Evolutionary conservation across 2,888 invertebrate species (phyloP).

Genomic region (Andrena fulva): DNA sequence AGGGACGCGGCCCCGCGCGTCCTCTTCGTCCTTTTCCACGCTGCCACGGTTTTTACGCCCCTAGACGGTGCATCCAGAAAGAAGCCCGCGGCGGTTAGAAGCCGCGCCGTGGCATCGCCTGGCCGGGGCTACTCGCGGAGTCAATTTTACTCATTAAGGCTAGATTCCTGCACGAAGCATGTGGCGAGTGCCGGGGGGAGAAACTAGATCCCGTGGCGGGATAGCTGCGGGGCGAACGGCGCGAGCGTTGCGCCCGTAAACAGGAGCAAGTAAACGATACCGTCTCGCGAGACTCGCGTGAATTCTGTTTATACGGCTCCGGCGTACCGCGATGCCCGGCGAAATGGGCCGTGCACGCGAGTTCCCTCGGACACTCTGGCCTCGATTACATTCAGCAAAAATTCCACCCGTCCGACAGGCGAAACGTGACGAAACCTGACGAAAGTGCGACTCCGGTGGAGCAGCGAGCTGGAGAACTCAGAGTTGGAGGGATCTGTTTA

Average conservation of each 20-base stretch:
- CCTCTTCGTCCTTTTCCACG: constrained; percentile 24
- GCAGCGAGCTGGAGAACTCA: neutral
- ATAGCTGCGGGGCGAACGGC: constrained; percentile 72
- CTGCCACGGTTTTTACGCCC: constrained; percentile 48
- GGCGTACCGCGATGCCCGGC: neutral
- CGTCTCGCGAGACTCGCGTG: constrained; percentile 65
- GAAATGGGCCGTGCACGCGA: constrained; percentile 46
- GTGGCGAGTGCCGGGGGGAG: constrained; percentile 61
- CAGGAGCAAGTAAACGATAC: constrained; percentile 70
- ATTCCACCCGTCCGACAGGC: neutral
- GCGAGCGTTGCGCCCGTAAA: constrained; percentile 65
- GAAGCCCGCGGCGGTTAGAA: constrained; percentile 45
- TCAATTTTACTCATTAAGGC: constrained; percentile 83
- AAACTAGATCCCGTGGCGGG: constrained; percentile 79
- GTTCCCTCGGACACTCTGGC: constrained; percentile 1
- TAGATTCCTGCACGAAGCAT: constrained; percentile 82
- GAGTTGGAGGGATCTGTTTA: too few relatives aligned
- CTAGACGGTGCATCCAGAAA: constrained; percentile 31
- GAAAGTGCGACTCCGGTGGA: neutral
- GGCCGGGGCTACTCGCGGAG: constrained; percentile 49
- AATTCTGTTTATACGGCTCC: constrained; percentile 65
- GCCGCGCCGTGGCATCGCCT: constrained; percentile 13
- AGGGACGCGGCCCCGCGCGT: constrained; percentile 35
- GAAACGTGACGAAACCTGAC: too few relatives aligned
- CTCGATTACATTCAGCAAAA: constrained; percentile 43